Evolutionary conservation across 2,113 vertebrate species (phyloP).

Genomic region (Gadus macrocephalus): DNA sequence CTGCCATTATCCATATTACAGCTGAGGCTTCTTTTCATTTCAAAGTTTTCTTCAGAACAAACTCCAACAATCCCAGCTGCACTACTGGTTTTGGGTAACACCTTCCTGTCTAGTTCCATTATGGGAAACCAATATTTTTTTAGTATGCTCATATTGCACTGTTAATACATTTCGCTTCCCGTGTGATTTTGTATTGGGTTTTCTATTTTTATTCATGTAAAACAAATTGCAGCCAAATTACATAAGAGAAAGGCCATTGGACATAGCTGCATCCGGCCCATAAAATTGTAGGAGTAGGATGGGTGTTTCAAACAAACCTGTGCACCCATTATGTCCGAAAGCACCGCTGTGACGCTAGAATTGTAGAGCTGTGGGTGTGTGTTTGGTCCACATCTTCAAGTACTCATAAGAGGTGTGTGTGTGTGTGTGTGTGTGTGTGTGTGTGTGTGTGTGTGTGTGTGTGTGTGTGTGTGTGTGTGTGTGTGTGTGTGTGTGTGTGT

Average conservation of each 20-base stretch:
- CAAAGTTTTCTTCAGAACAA: background rate
- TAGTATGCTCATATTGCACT: too few relatives aligned
- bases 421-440: background rate
- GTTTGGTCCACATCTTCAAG: background rate
- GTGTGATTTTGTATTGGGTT: slow-evolving; percentile 1
- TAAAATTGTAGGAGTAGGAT: too few relatives aligned
- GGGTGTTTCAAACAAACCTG: too few relatives aligned
- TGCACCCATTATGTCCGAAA: too few relatives aligned
- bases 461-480: slow-evolving; percentile 6
- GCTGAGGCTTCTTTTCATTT: slow-evolving; percentile 11
- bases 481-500: slow-evolving; percentile 1
- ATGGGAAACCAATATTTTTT: too few relatives aligned
- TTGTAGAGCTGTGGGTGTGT: background rate
- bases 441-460: slow-evolving; percentile 4
- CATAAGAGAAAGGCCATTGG: background rate
- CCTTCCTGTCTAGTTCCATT: too few relatives aligned
- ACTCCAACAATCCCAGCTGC: background rate
- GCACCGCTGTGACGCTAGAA: too few relatives aligned
- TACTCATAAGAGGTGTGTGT: background rate
- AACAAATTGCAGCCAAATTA: background rate
- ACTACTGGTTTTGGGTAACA: background rate
- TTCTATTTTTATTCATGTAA: background rate
- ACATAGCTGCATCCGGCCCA: background rate
- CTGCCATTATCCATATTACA: background rate
- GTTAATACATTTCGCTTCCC: background rate